These are phyloP conservation scores for Eupithecia inturbata DNA, from an alignment of 2,888 invertebrate species.

Conservation along the genomic window DNA sequence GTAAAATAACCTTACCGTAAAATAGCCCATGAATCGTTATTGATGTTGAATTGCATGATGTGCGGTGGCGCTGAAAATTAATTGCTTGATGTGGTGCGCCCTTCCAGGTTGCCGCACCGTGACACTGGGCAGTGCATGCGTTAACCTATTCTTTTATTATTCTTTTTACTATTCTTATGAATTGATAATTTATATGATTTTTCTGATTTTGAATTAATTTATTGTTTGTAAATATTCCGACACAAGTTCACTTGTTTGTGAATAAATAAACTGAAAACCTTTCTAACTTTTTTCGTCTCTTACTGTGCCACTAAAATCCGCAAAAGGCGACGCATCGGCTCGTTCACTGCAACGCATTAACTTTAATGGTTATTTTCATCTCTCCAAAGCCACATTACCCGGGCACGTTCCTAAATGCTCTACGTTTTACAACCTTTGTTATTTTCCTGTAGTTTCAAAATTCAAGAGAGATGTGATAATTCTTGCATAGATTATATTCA, in stretches of 20 bases:
- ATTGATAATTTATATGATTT: too few relatives aligned
- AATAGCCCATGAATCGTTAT: neutral
- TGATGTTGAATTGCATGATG: neutral
- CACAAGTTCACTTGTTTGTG: too few relatives aligned
- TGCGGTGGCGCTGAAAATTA: neutral
- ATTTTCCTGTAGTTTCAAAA: neutral
- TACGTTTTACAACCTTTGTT: neutral
- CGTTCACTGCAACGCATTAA: constrained; percentile 26
- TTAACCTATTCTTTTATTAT: too few relatives aligned
- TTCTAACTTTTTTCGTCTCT: neutral
- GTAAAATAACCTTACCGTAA: too few relatives aligned
- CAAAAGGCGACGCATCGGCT: constrained; percentile 22
- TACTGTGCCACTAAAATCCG: constrained; percentile 3
- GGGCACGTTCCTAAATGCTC: constrained; percentile 4
- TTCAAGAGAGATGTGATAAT: neutral
- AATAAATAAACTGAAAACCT: too few relatives aligned
- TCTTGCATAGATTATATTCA: neutral
- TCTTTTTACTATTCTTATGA: too few relatives aligned
- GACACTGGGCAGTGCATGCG: neutral
- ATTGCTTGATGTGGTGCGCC: neutral
- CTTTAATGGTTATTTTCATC: constrained; percentile 25
- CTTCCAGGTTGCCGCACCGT: too few relatives aligned
- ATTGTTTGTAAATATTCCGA: too few relatives aligned
- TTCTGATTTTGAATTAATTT: too few relatives aligned
- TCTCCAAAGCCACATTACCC: constrained; percentile 18